Evolutionary conservation across 2,113 vertebrate genomes (phyloP).

Genomic region (Promerops cafer): DNA sequence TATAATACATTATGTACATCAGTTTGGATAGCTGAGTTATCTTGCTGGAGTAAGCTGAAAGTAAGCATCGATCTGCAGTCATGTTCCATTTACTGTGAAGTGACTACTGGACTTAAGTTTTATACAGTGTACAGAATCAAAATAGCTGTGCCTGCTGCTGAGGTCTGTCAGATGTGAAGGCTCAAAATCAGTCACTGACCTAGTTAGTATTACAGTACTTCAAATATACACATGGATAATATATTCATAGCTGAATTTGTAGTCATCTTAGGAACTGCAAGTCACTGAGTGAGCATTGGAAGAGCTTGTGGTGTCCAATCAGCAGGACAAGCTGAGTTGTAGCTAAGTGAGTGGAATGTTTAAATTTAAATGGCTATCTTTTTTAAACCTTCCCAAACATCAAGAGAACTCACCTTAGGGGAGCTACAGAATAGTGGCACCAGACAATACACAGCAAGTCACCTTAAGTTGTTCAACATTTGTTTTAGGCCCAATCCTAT

Average conservation of each 20-base stretch:
- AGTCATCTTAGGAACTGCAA: neutral
- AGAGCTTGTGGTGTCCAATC: neutral
- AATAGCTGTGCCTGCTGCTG: slow-evolving; percentile 44
- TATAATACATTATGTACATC: slow-evolving; percentile 72
- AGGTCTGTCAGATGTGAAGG: slow-evolving; percentile 44
- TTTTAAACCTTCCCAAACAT: slow-evolving; percentile 20
- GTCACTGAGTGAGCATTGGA: neutral
- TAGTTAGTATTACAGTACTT: slow-evolving; percentile 47
- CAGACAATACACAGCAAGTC: slow-evolving; percentile 18
- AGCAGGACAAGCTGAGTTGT: neutral
- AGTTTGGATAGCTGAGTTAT: slow-evolving; percentile 59
- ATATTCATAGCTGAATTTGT: slow-evolving; percentile 6
- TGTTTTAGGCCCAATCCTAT: slow-evolving; percentile 19
- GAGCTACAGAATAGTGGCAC: neutral
- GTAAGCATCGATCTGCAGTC: slow-evolving; percentile 32
- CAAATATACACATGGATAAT: slow-evolving; percentile 10
- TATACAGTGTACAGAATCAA: slow-evolving; percentile 4
- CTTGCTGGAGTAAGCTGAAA: slow-evolving; percentile 54
- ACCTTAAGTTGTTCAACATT: neutral
- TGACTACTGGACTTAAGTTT: slow-evolving; percentile 6
- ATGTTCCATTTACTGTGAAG: slow-evolving; percentile 19
- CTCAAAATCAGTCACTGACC: slow-evolving; percentile 12
- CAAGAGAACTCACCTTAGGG: neutral
- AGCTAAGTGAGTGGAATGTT: slow-evolving; percentile 38
- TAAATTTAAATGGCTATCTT: slow-evolving; percentile 21